Conservation (phyloP, 2,888 invertebrate species). For the Tiphia femorata region DNA sequence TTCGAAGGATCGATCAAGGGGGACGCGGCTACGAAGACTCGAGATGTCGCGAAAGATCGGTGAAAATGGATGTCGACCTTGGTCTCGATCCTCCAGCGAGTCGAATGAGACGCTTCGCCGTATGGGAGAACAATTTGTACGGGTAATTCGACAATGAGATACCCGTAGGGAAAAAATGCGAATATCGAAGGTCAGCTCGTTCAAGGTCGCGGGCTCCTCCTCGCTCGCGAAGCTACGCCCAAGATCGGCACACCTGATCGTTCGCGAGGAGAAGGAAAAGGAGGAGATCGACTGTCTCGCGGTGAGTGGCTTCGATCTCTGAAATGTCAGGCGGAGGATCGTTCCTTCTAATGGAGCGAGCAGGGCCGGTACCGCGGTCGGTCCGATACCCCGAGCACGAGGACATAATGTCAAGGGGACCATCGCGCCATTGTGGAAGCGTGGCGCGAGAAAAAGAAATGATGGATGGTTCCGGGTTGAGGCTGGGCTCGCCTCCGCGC, state of each 20-base stretch:
- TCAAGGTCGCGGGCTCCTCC: no score
- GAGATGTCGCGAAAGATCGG: no score
- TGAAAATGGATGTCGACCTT: no score
- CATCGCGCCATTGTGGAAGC: conserved; percentile 20
- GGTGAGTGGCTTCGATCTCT: conserved; percentile 37
- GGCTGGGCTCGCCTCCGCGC: conserved; percentile 4
- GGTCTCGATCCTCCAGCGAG: no score
- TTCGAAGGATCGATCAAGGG: no score
- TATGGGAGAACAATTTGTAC: no score
- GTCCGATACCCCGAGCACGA: conserved; percentile 17
- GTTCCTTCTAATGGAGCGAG: conserved; percentile 31
- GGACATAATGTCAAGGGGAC: conserved; percentile 50
- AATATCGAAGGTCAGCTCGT: neutral
- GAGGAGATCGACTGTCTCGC: conserved; percentile 33
- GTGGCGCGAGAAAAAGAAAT: conserved; percentile 21
- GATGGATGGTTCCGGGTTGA: conserved; percentile 35
- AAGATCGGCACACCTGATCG: conserved; percentile 35
- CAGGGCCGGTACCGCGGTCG: conserved; percentile 20
- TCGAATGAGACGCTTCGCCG: no score
- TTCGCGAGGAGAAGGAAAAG: no score
- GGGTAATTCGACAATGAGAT: no score
- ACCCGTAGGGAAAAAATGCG: no score
- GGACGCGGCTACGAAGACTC: no score
- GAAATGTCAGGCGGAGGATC: conserved; percentile 46
- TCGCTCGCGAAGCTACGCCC: neutral